Conservation (phyloP, 2,888 invertebrate genomes). For the Syrphus vitripennis region DNA sequence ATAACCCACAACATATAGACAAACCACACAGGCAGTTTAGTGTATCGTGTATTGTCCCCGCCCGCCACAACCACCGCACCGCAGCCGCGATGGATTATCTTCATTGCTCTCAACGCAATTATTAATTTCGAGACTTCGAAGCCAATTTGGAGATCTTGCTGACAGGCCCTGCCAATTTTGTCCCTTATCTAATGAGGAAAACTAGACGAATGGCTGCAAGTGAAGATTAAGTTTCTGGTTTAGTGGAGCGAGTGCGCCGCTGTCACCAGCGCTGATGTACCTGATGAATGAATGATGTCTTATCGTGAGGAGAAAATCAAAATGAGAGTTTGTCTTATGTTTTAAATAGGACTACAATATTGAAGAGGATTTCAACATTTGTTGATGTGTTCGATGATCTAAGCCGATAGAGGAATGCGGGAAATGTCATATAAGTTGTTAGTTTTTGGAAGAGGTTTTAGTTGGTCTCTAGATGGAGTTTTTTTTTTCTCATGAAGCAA, state of each 20-base stretch:
- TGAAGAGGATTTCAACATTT: conserved; percentile 49
- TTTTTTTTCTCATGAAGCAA: not conserved
- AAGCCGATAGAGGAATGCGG: conserved; percentile 29
- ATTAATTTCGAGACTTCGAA: conserved; percentile 57
- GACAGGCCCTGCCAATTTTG: conserved; percentile 57
- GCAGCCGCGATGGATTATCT: conserved; percentile 15
- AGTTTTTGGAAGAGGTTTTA: not conserved
- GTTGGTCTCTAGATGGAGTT: not conserved
- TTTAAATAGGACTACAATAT: not conserved
- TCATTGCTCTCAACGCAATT: conserved; percentile 50
- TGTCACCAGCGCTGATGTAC: not conserved
- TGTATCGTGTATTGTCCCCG: not conserved
- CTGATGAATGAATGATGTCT: conserved; percentile 43
- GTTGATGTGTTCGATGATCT: conserved; percentile 51
- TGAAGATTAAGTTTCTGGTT: conserved; percentile 69
- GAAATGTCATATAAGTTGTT: conserved; percentile 57
- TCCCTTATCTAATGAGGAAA: conserved; percentile 69
- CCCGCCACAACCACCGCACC: not conserved
- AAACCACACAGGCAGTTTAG: not conserved
- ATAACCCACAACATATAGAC: not conserved
- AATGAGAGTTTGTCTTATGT: not conserved
- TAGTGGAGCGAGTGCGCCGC: conserved; percentile 42
- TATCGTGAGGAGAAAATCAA: conserved; percentile 64
- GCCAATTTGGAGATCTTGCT: conserved; percentile 64
- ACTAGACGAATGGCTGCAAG: conserved; percentile 62